Percentiles rank a stretch among this genome's conserved stretches.
Evolutionary conservation across 2,888 invertebrate genomes (phyloP).

Genomic region (Pristionchus arcanus): DNA sequence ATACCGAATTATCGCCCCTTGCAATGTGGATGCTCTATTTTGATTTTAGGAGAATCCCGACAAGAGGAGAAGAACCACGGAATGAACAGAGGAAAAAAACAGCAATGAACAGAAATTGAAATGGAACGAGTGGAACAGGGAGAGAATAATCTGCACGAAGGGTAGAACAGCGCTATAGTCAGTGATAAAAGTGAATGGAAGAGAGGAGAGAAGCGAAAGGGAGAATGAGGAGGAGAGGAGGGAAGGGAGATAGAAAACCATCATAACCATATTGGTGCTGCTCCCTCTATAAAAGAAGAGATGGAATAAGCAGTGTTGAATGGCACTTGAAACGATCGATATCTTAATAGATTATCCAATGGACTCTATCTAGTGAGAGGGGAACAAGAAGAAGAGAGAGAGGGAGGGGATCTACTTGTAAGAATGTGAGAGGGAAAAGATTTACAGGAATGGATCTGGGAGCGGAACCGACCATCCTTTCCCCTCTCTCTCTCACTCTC

Average conservation of each 20-base stretch:
- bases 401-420: conserved; percentile 32
- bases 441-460: conserved; percentile 33
- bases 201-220: background rate
- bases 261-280: conserved; percentile 33
- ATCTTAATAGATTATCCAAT: conserved; percentile 9
- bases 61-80: background rate
- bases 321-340: conserved; percentile 31
- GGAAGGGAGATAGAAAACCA: background rate
- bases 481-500: conserved; percentile 9
- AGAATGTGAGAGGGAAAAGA: conserved; percentile 24
- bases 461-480: conserved; percentile 29
- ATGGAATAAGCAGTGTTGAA: background rate
- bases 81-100: background rate
- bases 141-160: background rate
- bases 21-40: background rate
- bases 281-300: conserved; percentile 30
- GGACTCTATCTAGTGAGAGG: conserved; percentile 30
- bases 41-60: background rate
- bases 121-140: conserved; percentile 15
- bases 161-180: conserved; percentile 22
- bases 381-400: conserved; percentile 21
- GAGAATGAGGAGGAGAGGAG: background rate
- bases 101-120: background rate
- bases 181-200: conserved; percentile 37
- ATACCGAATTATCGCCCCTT: too few species aligned